Base-by-base conservation (phyloP, 2,113 vertebrate genomes). In the Mirza zaza region DNA sequence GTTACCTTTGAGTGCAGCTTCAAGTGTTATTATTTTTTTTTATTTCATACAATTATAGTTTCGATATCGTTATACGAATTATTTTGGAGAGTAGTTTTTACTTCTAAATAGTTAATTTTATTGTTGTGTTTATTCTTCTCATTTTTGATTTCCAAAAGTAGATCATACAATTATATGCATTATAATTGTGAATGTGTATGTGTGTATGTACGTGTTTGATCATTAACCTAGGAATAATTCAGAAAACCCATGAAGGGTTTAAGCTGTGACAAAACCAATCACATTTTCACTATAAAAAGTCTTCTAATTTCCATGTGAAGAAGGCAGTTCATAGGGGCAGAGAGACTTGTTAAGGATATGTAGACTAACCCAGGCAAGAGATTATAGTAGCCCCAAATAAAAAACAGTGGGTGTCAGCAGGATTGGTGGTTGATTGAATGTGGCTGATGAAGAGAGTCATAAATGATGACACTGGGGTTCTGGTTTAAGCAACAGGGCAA, bases 111-210 rank as follows among this genome's bases (percentile, higher is more conserved):
- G 61, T 61, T 75, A 4, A 18, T 61, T 92, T 90, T 81, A 8
- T 83, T 80, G 29, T 39, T 87, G 8, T 91, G 14, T 52, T 83
- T 76, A 32, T 71, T 67, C 95, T 71, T 67, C 93, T 81, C n/a
- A 89, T 68, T 92, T 81, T 42, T 63, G 14, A 86, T 81, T 82
- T 94, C 42, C 36, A 42, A 92, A 94, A 18, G n/a, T 75, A 82
- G 11, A 68, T 70, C 8, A 87, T 63, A 68, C 11, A 79, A 59
- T 52, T 80, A 63, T 68, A 70, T 61, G 20, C 27, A 63, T 71
- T 42, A 21, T 52, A 76, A 73, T 45, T 59, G 57, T 59, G 21
- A 59, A 59, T 29, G 52, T 52, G 52, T 52, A 14, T 52, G 52
- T 57, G 55, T 57, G 55, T 55, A 1, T 55, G 52, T 18, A 17